These are phyloP conservation scores for Pimpla rufipes DNA, from an alignment of 2,888 invertebrate genomes.

Conservation along the genomic window DNA sequence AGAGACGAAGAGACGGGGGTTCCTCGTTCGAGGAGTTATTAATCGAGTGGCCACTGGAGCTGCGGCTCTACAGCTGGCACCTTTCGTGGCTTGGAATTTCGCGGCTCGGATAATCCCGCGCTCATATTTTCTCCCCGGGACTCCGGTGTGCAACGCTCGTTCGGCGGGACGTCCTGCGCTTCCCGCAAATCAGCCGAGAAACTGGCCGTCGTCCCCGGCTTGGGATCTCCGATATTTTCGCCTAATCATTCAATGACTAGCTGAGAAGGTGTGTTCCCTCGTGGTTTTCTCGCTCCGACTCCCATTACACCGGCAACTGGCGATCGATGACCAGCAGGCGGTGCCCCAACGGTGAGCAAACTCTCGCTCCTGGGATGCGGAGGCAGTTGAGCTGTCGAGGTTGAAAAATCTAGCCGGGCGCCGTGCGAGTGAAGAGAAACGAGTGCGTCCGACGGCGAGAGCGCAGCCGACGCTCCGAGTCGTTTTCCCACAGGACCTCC, in stretches of 20 bases:
- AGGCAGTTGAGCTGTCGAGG: constrained; percentile 58
- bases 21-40: constrained; percentile 57
- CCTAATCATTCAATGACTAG: constrained; percentile 66
- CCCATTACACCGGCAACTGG: constrained; percentile 55
- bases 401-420: constrained; percentile 60
- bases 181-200: constrained; percentile 41
- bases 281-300: constrained; percentile 38
- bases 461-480: constrained; percentile 13
- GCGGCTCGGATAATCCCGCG: constrained; percentile 38
- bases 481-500: constrained; percentile 49
- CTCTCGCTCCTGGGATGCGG: constrained; percentile 3
- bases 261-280: constrained; percentile 46
- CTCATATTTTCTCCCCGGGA: constrained; percentile 22
- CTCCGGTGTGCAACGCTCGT: constrained; percentile 27
- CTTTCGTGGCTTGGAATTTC: constrained; percentile 46
- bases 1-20: constrained; percentile 11
- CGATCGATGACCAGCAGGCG: constrained; percentile 56
- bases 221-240: constrained; percentile 52
- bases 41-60: constrained; percentile 52
- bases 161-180: background rate
- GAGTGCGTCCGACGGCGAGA: constrained; percentile 4
- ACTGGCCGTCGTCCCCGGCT: constrained; percentile 2
- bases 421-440: constrained; percentile 19
- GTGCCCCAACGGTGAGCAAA: constrained; percentile 23
- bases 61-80: constrained; percentile 18